Percentiles rank a stretch among this genome's conserved stretches.
phyloP scores from a whole-genome alignment of 2,888 invertebrate species.

The Caenorhabditis sulstoni region DNA sequence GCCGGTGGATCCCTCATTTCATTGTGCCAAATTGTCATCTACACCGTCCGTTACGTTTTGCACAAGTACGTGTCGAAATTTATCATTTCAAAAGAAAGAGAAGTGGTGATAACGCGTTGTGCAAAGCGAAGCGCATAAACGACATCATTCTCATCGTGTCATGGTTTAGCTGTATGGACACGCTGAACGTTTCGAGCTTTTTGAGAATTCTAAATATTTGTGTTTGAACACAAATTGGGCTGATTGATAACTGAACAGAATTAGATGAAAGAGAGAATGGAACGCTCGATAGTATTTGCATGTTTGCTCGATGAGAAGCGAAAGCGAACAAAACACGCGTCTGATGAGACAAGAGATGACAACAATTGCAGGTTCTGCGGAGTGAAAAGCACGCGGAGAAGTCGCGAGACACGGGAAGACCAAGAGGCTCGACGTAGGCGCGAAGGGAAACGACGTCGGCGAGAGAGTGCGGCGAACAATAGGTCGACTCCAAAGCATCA shows the following conservation, averaged over 20 bases:
- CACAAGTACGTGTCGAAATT: conserved; percentile 52
- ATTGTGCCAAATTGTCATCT: conserved; percentile 73
- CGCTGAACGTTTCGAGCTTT: conserved; percentile 4
- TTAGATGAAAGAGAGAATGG: conserved; percentile 1
- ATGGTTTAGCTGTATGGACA: conserved; percentile 9
- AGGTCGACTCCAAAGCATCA: conserved; percentile 29
- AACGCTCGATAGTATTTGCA: conserved; percentile 32
- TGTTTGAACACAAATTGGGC: neutral
- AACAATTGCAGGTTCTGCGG: conserved; percentile 38
- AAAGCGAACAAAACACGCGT: neutral
- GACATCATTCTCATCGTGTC: conserved; percentile 5
- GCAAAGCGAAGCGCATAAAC: neutral
- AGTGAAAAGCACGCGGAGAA: conserved; percentile 31
- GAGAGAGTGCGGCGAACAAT: conserved; percentile 19
- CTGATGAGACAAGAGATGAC: neutral
- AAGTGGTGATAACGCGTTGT: conserved; percentile 18
- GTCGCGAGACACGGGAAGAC: conserved; percentile 27
- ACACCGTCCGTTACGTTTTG: conserved; percentile 53
- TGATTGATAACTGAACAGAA: conserved; percentile 17
- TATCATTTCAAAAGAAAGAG: conserved; percentile 35
- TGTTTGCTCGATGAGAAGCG: too few species aligned
- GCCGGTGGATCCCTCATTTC: conserved; percentile 77
- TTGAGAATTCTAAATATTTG: conserved; percentile 46
- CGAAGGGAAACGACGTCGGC: conserved; percentile 22
- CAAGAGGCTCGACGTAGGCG: conserved; percentile 33